These are phyloP conservation scores for Muntiacus muntjak DNA, from an alignment of 2,113 vertebrate genomes.

Conservation along the genomic window DNA sequence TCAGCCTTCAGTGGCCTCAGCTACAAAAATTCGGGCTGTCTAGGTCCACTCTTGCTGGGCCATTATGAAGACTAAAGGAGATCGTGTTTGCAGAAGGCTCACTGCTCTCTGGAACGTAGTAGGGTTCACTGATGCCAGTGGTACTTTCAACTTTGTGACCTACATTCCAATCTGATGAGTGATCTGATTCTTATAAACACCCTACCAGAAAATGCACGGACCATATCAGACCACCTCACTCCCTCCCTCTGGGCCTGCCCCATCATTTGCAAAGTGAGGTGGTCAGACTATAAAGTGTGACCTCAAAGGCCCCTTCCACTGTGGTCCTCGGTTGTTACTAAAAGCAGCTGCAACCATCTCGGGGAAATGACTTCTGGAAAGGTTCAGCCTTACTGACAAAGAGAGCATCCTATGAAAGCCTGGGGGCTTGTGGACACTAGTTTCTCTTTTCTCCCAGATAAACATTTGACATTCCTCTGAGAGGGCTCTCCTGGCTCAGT, in stretches of 20 bases:
- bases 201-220: neutral
- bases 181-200: constrained; percentile 37
- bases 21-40: neutral
- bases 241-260: neutral
- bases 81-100: neutral
- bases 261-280: neutral
- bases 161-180: neutral
- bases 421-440: neutral
- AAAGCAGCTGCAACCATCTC: neutral
- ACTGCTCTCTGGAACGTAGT: fast-evolving
- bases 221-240: neutral
- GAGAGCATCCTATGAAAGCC: neutral
- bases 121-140: neutral
- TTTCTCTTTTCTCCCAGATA: constrained; percentile 11
- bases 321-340: neutral
- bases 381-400: neutral
- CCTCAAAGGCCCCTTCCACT: neutral
- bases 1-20: neutral
- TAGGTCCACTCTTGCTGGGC: fast-evolving
- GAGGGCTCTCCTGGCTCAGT: neutral
- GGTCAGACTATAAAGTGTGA: neutral
- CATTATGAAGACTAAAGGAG: neutral
- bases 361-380: neutral
- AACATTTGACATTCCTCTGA: constrained; percentile 47
- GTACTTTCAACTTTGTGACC: neutral